These are phyloP conservation scores for Capreolus pygargus DNA, from an alignment of 2,113 vertebrate genomes.

Conservation along the genomic window DNA sequence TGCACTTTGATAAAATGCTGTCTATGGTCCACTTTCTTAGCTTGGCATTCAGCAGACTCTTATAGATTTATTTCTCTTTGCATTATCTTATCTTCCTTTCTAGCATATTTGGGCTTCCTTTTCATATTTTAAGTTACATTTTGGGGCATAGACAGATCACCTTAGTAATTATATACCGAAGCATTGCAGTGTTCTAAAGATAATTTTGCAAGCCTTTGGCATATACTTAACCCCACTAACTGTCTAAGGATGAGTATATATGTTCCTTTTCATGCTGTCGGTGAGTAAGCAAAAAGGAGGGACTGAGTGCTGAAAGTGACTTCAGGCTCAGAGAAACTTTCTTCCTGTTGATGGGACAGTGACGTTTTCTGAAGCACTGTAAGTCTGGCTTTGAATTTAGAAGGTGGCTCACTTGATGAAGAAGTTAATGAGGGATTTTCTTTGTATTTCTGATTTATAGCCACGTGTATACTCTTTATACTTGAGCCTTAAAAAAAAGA, in stretches of 20 bases:
- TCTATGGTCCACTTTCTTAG: slow-evolving; percentile 75
- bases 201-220: slow-evolving; percentile 13
- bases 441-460: neutral
- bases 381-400: neutral
- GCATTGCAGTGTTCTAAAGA: slow-evolving; percentile 44
- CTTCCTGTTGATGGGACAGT: neutral
- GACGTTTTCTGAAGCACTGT: neutral
- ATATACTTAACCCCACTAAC: slow-evolving; percentile 40
- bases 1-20: slow-evolving; percentile 85
- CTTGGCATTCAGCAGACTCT: slow-evolving; percentile 80
- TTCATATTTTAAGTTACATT: slow-evolving; percentile 80
- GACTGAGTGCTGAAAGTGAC: neutral
- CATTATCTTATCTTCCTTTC: slow-evolving; percentile 83
- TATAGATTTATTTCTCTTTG: slow-evolving; percentile 81
- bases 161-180: slow-evolving; percentile 53
- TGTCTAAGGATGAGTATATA: neutral
- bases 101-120: slow-evolving; percentile 80
- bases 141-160: slow-evolving; percentile 68
- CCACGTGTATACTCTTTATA: neutral
- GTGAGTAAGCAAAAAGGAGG: neutral
- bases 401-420: neutral
- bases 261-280: neutral
- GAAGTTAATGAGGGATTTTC: neutral
- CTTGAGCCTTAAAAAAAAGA: neutral
- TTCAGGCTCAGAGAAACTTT: neutral